Conservation (phyloP, 1,140 invertebrate species). For the Anoplophora glabripennis region DNA sequence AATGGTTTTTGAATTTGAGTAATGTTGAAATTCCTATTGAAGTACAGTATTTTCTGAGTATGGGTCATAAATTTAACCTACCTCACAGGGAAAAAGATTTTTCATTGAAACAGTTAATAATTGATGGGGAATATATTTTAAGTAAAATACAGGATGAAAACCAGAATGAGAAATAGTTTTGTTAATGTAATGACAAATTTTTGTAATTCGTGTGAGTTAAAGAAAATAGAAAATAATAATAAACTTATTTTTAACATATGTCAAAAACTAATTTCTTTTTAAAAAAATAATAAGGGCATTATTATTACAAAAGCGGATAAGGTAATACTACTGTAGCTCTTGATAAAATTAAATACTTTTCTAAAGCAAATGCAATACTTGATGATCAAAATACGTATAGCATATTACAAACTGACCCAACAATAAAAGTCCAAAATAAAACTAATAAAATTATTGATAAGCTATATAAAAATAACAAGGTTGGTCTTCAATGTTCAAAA, state of each 20-base stretch:
- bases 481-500: background rate
- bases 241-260: background rate
- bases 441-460: background rate
- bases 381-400: background rate
- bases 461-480: background rate
- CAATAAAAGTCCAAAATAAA: background rate
- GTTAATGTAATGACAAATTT: too few species aligned
- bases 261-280: background rate
- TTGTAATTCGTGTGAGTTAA: too few species aligned
- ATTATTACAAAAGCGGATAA: background rate
- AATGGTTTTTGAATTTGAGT: slow-evolving; percentile 8
- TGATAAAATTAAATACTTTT: background rate
- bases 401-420: background rate
- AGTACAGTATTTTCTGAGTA: slow-evolving; percentile 1
- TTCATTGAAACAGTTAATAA: background rate
- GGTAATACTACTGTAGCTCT: background rate
- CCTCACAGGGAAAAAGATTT: slow-evolving; percentile 3
- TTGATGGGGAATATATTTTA: slow-evolving; percentile 4
- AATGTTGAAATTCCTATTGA: slow-evolving; percentile 3
- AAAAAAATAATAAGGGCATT: background rate
- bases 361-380: too few species aligned
- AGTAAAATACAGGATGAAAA: background rate
- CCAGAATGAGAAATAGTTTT: too few species aligned
- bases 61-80: slow-evolving; percentile 7
- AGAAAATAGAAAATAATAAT: too few species aligned